A percentile compares a stretch with the other conserved stretches of the same genome.
These are phyloP conservation scores for Conistra vaccinii DNA, from an alignment of 2,888 invertebrate genomes.

Conservation along the genomic window DNA sequence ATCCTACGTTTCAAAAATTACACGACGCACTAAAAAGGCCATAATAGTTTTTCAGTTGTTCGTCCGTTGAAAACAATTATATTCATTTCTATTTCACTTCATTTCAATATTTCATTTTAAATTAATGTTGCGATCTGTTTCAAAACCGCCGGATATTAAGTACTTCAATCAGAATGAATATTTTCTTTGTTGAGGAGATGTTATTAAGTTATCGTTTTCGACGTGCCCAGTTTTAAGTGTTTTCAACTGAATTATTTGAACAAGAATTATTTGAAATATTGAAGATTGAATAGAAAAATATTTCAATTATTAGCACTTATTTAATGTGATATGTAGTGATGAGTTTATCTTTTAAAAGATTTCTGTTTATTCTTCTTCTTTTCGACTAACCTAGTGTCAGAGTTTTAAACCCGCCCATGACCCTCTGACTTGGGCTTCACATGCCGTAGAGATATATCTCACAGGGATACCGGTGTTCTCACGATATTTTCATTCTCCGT, in stretches of 20 bases:
- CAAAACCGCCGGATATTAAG: slow-evolving; percentile 67
- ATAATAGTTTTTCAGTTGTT: neutral
- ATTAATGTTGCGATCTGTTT: slow-evolving; percentile 35
- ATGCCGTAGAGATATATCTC: too few relatives aligned
- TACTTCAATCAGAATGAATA: slow-evolving; percentile 54
- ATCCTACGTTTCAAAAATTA: neutral
- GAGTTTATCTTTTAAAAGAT: neutral
- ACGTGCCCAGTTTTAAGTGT: neutral
- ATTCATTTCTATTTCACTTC: slow-evolving; percentile 2
- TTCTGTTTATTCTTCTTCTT: too few relatives aligned
- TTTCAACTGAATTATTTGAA: slow-evolving; percentile 1
- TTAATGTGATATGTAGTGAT: neutral
- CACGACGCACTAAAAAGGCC: neutral
- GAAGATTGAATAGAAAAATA: neutral
- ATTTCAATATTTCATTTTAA: slow-evolving; percentile 29
- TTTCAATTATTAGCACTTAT: neutral
- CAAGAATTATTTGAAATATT: neutral
- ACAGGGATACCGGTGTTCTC: too few relatives aligned
- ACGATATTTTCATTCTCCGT: too few relatives aligned
- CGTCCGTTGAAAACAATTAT: neutral
- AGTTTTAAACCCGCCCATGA: too few relatives aligned
- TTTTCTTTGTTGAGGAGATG: slow-evolving; percentile 58
- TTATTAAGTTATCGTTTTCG: slow-evolving; percentile 27
- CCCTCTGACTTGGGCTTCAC: too few relatives aligned
- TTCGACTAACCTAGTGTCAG: too few relatives aligned